A percentile compares a stretch with the other conserved stretches of the same genome.
Evolutionary conservation across 1,140 invertebrate genomes (phyloP).

Genomic region (Sminthurinus signatus): DNA sequence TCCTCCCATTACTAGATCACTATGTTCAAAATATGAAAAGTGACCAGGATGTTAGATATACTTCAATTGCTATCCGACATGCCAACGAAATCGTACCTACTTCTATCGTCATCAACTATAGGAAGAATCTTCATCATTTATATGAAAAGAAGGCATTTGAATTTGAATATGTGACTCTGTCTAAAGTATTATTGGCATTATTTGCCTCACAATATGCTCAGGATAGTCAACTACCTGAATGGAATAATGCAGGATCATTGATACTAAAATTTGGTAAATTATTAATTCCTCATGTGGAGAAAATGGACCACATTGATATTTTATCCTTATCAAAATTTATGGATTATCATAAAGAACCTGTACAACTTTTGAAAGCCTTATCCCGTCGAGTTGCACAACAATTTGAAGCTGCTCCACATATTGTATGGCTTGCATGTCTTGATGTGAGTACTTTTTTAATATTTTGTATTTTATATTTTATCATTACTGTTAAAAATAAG

Average conservation of each 20-base stretch:
- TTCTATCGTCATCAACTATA: constrained; percentile 13
- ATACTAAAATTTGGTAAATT: constrained; percentile 15
- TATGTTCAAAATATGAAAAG: constrained; percentile 18
- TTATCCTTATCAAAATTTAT: constrained; percentile 20
- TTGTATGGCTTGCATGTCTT: no score
- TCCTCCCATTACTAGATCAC: constrained; percentile 18
- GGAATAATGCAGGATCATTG: neutral
- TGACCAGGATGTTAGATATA: constrained; percentile 21
- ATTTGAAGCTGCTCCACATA: no score
- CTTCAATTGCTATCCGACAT: constrained; percentile 23
- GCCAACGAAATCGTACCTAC: neutral
- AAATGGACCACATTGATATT: constrained; percentile 24
- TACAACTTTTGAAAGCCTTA: neutral
- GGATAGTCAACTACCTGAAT: neutral
- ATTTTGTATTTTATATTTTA: no score
- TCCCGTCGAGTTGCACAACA: neutral
- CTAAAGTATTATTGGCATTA: constrained; percentile 25
- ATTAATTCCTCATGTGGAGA: neutral
- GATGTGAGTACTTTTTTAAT: no score
- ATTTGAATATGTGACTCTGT: constrained; percentile 21
- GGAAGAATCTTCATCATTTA: neutral
- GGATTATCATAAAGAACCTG: constrained; percentile 1
- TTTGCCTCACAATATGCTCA: constrained; percentile 4
- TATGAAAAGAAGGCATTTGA: neutral
- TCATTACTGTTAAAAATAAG: no score